Evolutionary conservation across 2,113 vertebrate genomes (phyloP), one percentile per base, ranked within the genome.

Genomic region (Fregetta grallaria): DNA sequence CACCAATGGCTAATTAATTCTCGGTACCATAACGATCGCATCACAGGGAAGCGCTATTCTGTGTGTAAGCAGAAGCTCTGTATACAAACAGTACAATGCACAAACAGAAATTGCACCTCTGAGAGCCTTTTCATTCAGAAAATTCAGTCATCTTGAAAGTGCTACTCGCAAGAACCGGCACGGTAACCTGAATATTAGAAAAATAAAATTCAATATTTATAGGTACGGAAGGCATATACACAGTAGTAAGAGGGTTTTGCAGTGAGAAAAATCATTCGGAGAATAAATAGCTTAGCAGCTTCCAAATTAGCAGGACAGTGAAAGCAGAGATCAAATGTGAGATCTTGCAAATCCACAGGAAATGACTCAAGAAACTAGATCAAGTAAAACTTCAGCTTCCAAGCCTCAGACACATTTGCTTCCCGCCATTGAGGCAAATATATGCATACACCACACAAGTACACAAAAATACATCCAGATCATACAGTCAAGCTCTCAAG

Each of bases 71-170:
- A 96, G 86, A 29, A 91, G 68, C 62, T 94, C 77, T 90, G 84
- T 82, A 66, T 88, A 89, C 74, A 90, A 95, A 94, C 89, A 95
- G 36, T 13, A 45, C 85, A 79, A 76, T 7, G 20, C 74, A 95
- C 84, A 65, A 91, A 74, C 56, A 92, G 89, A 62, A 94, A 89
- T 77, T 15, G 3, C 96, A 94, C 84, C 84, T 92, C 73, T 13
- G 93, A 91, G 87, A 91, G 81, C 81, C 87, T 78, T 62, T 94
- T 95, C 94, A 97, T 96, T 97, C 97, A 96, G 62, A 86, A 95
- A 95, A 95, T 36, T 50, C 89, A 91, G 92, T 87, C 81, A 38
- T 76, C 79, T 70, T 5, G 26, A 85, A 83, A 76, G 22, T 0
- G 0, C 63, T 63, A 1, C 77, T 79, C 22, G 6, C 42, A 34